These are phyloP conservation scores for Fopius arisanus DNA, from an alignment of 1,140 invertebrate species.

Conservation along the genomic window DNA sequence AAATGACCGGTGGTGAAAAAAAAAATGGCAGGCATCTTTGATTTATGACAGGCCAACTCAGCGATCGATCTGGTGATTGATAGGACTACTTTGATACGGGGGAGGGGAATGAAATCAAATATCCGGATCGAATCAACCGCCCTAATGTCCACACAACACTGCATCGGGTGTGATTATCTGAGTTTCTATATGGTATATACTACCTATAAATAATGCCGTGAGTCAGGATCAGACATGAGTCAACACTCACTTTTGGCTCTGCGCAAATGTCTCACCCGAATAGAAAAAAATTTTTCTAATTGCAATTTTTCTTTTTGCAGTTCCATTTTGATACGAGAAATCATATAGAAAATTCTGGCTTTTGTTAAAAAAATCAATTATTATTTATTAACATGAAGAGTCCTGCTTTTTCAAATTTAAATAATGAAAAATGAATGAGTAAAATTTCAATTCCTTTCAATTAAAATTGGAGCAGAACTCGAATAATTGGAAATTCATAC, in stretches of 20 bases:
- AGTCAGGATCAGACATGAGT: conserved; percentile 49
- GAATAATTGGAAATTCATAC: too few relatives aligned
- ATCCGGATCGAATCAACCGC: conserved; percentile 16
- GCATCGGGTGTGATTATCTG: conserved; percentile 30
- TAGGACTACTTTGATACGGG: background rate
- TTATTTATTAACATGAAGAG: too few relatives aligned
- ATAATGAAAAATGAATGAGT: too few relatives aligned
- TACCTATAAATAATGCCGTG: conserved; percentile 50
- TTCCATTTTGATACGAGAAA: too few relatives aligned
- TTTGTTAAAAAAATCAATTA: too few relatives aligned
- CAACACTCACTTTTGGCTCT: conserved; percentile 32
- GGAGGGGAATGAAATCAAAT: conserved; percentile 18
- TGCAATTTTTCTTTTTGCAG: too few relatives aligned
- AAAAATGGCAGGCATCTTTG: background rate
- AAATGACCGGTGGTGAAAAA: background rate
- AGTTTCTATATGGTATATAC: background rate
- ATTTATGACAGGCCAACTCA: conserved; percentile 11
- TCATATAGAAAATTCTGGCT: too few relatives aligned
- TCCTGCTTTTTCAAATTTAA: too few relatives aligned
- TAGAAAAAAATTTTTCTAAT: background rate
- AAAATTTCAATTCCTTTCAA: too few relatives aligned
- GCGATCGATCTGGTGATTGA: conserved; percentile 10
- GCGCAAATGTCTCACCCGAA: background rate
- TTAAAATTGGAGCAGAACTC: too few relatives aligned
- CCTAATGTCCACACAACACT: background rate